A percentile compares a stretch with the other conserved stretches of the same genome.
Conservation (phyloP, 2,113 vertebrate species). For the Smithornis capensis region DNA sequence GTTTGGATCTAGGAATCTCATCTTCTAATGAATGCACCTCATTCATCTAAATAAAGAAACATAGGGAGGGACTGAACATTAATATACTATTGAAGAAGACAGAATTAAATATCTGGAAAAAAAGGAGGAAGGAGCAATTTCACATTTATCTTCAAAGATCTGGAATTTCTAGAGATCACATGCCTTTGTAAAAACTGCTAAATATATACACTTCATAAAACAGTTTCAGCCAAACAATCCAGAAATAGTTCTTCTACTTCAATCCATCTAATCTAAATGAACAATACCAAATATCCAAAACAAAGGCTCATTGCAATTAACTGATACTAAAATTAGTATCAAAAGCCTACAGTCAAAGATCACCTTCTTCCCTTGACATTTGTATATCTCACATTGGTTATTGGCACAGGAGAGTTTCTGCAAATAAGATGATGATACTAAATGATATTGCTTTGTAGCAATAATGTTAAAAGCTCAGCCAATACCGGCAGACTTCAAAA, state of each 20-base stretch:
- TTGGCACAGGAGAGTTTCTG: neutral
- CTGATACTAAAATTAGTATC: neutral
- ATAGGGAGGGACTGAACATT: neutral
- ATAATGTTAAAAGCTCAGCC: neutral
- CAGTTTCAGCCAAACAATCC: neutral
- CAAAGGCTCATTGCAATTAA: neutral
- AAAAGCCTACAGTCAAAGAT: neutral
- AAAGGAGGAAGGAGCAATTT: neutral
- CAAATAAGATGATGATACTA: neutral
- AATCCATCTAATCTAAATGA: too few species aligned
- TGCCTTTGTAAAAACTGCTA: neutral
- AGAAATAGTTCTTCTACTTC: neutral
- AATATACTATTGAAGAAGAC: neutral
- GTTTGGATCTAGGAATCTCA: neutral
- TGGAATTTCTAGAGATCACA: neutral
- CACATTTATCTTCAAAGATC: neutral
- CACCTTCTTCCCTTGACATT: neutral
- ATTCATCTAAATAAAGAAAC: neutral
- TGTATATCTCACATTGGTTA: neutral
- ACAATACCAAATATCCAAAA: neutral
- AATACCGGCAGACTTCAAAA: neutral
- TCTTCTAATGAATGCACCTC: neutral
- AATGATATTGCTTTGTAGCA: neutral
- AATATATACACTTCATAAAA: neutral
- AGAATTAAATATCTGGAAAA: neutral